These are phyloP conservation scores for Microcebus ravelobensis DNA, from an alignment of 2,113 vertebrate genomes.

Conservation along the genomic window DNA sequence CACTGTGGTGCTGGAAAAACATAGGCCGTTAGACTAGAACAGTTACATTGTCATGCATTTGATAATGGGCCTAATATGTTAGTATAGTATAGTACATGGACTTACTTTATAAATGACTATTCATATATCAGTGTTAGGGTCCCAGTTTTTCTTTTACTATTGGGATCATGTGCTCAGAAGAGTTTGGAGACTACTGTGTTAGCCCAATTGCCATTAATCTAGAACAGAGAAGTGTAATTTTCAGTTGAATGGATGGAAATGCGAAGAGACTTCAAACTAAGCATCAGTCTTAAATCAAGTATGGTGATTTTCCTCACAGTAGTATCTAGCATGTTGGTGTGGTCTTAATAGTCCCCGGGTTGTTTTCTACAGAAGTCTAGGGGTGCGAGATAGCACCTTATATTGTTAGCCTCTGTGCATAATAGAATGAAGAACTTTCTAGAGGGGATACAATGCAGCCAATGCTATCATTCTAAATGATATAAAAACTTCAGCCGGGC, in stretches of 20 bases:
- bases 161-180: background rate
- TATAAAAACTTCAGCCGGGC: background rate
- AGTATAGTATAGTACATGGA: rapidly evolving
- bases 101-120: background rate
- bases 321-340: background rate
- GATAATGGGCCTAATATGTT: background rate
- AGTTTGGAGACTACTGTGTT: background rate
- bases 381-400: background rate
- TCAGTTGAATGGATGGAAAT: background rate
- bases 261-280: background rate
- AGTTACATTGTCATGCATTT: background rate
- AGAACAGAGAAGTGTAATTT: background rate
- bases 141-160: background rate
- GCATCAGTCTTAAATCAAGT: background rate
- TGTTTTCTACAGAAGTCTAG: background rate
- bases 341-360: background rate
- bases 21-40: too few species aligned
- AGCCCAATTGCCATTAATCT: background rate
- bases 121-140: rapidly evolving
- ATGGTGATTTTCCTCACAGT: background rate
- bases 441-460: too few species aligned
- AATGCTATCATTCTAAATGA: background rate
- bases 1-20: background rate
- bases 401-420: background rate
- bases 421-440: background rate